Base-by-base conservation (phyloP, 1,140 invertebrate species). In the Radopholus similis region DNA sequence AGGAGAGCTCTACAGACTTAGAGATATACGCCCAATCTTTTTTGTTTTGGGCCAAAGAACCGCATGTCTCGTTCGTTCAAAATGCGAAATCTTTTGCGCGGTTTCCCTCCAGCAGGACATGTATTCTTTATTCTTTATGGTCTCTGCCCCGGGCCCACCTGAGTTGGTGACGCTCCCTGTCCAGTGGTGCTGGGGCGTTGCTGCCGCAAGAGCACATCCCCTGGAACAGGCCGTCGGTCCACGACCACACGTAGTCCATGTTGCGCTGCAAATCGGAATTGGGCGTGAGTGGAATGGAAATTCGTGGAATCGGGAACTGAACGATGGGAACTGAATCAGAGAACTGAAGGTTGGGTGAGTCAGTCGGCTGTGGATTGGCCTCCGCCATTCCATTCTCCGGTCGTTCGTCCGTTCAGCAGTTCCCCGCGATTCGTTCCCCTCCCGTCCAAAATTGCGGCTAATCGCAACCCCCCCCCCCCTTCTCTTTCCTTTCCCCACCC, bases 241-340 rank as follows among this genome's bases (percentile, higher is more conserved):
- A 71, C 30, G 69, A 71, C 69, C 63, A 67, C 47, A 71, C 64
- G 21, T 34, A 71, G 18, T 74, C 68, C 69, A 71, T 71, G 15
- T 18, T n/a, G 11, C 9, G 37, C 42, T 18, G 37, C 57, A 18
- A 37, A 51, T 18, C 35, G 1, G 23, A 11, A 26, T 26, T 51
- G 13, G 4, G 21, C 23, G 1, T 0, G 30, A 51, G 1, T 11
- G 30, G 30, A 51, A 51, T 51, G 0, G n/a, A 23, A 51, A 51
- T 51, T 11, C 23, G 30, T 51, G 18, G 4, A 13, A 2, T 49
- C 9, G n/a, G 1, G 9, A 49, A 49, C 8, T 1, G 26, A 15
- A 40, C n/a, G n/a, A 49, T 3, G 26, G 44, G n/a, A 49, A 49
- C 26, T 15, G 47, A 28, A 51, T 21, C n/a, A 47, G 15, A 6